These are phyloP conservation scores for Chironomus tepperi DNA, from an alignment of 1,140 invertebrate species.

Conservation along the genomic window DNA sequence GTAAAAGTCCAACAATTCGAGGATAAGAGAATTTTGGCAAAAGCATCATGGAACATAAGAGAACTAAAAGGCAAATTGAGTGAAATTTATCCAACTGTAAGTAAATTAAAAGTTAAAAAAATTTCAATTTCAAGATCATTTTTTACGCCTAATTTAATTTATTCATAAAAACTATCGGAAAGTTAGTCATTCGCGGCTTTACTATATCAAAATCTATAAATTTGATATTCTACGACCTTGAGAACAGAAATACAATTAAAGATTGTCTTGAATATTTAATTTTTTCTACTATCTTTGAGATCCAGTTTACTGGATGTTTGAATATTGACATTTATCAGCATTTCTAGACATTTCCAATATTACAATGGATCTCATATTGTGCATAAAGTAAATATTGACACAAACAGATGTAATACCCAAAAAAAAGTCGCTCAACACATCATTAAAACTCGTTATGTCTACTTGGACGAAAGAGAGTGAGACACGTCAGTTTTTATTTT, in stretches of 20 bases:
- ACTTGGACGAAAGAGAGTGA: not conserved
- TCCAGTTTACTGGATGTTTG: too few relatives aligned
- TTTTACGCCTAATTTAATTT: not conserved
- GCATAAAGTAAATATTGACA: too few relatives aligned
- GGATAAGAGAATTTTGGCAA: slow-evolving; percentile 74
- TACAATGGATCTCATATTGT: too few relatives aligned
- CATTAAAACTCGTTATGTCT: not conserved
- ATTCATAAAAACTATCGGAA: not conserved
- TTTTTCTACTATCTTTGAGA: too few relatives aligned
- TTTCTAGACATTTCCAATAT: too few relatives aligned
- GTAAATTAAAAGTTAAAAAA: slow-evolving; percentile 34
- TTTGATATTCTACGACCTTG: not conserved
- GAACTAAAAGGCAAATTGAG: slow-evolving; percentile 74
- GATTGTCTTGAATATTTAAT: too few relatives aligned
- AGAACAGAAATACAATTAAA: not conserved
- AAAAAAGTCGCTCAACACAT: too few relatives aligned
- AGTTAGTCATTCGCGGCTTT: not conserved
- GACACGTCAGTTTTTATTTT: slow-evolving; percentile 19
- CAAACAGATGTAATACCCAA: too few relatives aligned
- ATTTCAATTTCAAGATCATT: not conserved
- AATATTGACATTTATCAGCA: too few relatives aligned
- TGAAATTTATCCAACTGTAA: slow-evolving; percentile 81
- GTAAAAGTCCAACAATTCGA: slow-evolving; percentile 82
- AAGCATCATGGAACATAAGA: slow-evolving; percentile 74
- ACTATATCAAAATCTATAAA: not conserved